Evolutionary conservation across 92 coral and sea anemone genomes (phyloP), one percentile per base, ranked within the genome.

Genomic region (Phymanthus crucifer): DNA sequence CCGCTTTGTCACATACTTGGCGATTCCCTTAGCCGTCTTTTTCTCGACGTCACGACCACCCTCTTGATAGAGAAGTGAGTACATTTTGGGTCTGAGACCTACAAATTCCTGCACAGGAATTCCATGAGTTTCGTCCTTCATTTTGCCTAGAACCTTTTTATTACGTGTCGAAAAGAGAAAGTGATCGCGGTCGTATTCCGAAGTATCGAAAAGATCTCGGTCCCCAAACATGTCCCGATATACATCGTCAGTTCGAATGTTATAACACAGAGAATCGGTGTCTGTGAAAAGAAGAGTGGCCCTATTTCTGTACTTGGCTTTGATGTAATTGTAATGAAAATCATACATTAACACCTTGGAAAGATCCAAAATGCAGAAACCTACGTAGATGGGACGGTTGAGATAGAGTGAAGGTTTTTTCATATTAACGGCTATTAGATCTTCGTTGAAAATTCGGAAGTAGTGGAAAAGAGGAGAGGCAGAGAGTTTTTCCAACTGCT

Each of bases 21-120:
- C 52, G 26, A 87, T 67, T 1, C 91, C 91, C 37, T 87, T 87
- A 1, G 90, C 90, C 18, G 80, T 72, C 40, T 82, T 87, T 83
- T 87, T 87, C 31, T 81, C 87, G 21, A 87, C 76, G 31, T 66
- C 5, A 27, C 71, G 31, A 47, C 77, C 74, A 45, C 54, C 27
- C 29, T 86, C 78, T 10, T 34, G 19, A 58, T 66, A 75, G 16
- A 75, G 68, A 21, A 80, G 37, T 19, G 73, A 73, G 54, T 82
- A 82, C 81, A 82, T 82, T 57, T 82, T 82, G 38, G 86, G 73
- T 40, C 80, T 27, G 1, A 82, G 80, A 32, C 84, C 84, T 7
- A 80, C 69, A 50, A 80, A 80, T 47, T 80, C 84, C 45, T 80
- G 32, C 27, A 80, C 46, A n/a, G 73, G 56, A 24, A 52, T 6